phyloP scores from a whole-genome alignment of 1,140 invertebrate genomes.

The Brachionus plicatilis region DNA sequence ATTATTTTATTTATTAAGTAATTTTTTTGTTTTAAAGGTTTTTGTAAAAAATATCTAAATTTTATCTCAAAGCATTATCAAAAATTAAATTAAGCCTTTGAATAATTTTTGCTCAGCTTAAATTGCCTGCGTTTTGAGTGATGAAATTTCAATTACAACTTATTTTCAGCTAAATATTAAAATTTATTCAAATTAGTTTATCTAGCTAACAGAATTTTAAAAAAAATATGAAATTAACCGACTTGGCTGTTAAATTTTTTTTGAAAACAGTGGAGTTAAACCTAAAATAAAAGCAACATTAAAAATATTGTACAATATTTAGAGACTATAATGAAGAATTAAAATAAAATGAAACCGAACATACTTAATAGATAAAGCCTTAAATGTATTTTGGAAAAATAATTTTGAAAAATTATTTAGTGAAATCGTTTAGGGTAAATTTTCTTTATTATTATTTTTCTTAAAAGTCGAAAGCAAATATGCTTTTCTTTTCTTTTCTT shows the following conservation, averaged over 20 bases:
- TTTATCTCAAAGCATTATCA: neutral
- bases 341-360: neutral
- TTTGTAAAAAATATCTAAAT: neutral
- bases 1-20: neutral
- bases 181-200: neutral
- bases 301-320: no score
- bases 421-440: neutral
- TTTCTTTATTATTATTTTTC: no score
- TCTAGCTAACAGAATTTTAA: neutral
- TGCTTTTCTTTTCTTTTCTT: no score
- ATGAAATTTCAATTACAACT: neutral
- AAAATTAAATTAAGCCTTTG: neutral
- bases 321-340: neutral
- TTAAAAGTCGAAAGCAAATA: no score
- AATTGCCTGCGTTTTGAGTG: neutral
- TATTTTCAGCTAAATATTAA: neutral
- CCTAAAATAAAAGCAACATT: no score
- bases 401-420: neutral
- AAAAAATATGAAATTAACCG: neutral
- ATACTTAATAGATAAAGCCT: neutral
- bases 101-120: neutral
- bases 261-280: no score
- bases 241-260: neutral
- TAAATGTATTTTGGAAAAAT: neutral
- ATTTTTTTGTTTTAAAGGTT: neutral